Base-by-base conservation (phyloP, 2,797 vertebrate genomes). In the Valencia hispanica region DNA sequence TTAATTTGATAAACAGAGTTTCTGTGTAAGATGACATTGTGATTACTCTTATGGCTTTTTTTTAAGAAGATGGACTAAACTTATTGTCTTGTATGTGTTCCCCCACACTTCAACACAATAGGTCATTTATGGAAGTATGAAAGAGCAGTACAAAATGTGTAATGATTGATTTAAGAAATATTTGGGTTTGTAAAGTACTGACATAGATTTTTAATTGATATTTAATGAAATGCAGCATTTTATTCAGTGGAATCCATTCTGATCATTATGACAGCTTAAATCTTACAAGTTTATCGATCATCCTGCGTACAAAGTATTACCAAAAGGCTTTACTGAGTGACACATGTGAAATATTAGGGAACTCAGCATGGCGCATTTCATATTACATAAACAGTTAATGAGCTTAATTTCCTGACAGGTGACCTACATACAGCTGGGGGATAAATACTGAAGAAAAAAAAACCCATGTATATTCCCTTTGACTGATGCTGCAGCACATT, bases 341-440 rank as follows among this genome's bases (percentile, higher is more conserved):
- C 50, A 65, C 70, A 61, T 47, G 36, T 72, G n/a, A 82, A 78
- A 80, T 74, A 75, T 48, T 57, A n/a, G 71, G 84, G 73, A 20
- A 53, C 51, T 59, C 57, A 81, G 43, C 43, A 48, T 73, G 63
- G 80, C 27, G 75, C 80, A 81, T 80, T 84, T 90, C 14, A 76
- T 72, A 68, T 88, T 86, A 78, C 71, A 78, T 91, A 93, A 94
- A 85, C 81, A 2, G 70, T 63, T 89, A 92, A 92, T 89, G 87
- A 76, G 91, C 86, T 92, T 92, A 86, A 36, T 92, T 91, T 88
- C 74, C 74, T 89, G 87, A 91, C 85, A 91, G 91, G 86, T 91
- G 92, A 88, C 90, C 92, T 89, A 91, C 88, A 92, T 90, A 73
- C 77, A 34, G 74, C 86, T 84, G 11, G 10, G 70, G 81, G 79